phyloP scores from a whole-genome alignment of 2,888 invertebrate species.

The Adelphocoris suturalis region DNA sequence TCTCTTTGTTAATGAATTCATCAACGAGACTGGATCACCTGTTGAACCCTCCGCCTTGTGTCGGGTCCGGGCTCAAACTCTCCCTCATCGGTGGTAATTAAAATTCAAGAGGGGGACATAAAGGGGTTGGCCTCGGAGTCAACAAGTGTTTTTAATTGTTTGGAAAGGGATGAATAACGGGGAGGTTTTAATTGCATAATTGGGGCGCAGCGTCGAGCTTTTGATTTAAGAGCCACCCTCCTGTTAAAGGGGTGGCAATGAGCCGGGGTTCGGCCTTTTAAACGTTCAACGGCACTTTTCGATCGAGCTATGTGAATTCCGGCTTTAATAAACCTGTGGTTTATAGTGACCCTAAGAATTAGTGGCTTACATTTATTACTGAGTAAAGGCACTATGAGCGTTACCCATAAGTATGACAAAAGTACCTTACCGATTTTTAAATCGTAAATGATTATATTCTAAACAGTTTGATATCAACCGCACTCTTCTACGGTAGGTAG shows the following conservation, averaged over 20 bases:
- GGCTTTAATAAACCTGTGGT: too few relatives aligned
- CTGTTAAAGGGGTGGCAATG: not conserved
- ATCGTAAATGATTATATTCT: too few relatives aligned
- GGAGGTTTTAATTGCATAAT: conserved; percentile 9
- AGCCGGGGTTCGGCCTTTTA: not conserved
- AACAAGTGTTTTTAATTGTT: conserved; percentile 25
- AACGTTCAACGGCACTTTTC: too few relatives aligned
- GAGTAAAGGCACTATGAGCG: too few relatives aligned
- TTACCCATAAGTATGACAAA: too few relatives aligned
- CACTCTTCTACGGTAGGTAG: too few relatives aligned
- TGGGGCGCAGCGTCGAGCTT: not conserved
- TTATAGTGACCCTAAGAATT: too few relatives aligned
- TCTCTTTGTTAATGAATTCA: conserved; percentile 10
- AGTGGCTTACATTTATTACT: too few relatives aligned
- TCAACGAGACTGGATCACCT: conserved; percentile 12
- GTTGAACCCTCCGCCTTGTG: not conserved
- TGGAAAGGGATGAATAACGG: conserved; percentile 14
- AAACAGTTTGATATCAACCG: too few relatives aligned
- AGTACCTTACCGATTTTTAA: too few relatives aligned
- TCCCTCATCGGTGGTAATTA: conserved; percentile 46
- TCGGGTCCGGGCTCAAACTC: not conserved
- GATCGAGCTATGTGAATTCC: too few relatives aligned
- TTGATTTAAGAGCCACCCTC: not conserved
- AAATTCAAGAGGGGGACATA: conserved; percentile 49
- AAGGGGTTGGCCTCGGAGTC: conserved; percentile 8